These are phyloP conservation scores for Oncorhynchus clarkii DNA, from an alignment of 2,113 vertebrate species.

Conservation along the genomic window DNA sequence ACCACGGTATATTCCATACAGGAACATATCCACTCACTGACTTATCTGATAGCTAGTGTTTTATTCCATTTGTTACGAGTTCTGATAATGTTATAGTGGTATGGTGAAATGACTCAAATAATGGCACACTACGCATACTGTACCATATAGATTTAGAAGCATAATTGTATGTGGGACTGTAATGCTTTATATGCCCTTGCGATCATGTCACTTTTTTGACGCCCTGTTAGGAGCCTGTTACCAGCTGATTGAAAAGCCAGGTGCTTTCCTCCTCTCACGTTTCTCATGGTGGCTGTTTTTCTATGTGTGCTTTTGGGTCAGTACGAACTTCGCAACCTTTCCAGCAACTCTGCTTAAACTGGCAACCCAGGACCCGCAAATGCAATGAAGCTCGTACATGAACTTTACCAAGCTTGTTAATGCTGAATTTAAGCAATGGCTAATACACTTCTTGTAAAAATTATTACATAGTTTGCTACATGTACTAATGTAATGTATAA, in stretches of 20 bases:
- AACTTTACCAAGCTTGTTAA: no score
- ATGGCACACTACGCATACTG: background rate
- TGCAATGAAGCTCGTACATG: no score
- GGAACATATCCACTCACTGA: background rate
- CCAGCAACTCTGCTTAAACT: background rate
- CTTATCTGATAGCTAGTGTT: slow-evolving; percentile 31
- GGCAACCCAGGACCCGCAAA: background rate
- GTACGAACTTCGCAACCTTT: background rate
- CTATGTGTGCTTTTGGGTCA: background rate
- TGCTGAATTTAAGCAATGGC: no score
- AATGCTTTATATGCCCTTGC: slow-evolving; percentile 18
- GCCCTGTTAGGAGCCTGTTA: background rate
- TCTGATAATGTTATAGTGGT: slow-evolving; percentile 14
- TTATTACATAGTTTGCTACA: no score
- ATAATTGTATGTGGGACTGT: background rate
- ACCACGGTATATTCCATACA: slow-evolving; percentile 20
- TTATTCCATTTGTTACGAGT: no score
- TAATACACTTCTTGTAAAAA: no score
- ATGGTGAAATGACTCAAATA: background rate
- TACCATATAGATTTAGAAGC: background rate
- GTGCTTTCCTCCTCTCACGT: slow-evolving; percentile 22
- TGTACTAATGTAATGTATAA: no score
- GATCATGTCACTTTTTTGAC: slow-evolving; percentile 3
- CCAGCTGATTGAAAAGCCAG: slow-evolving; percentile 47
- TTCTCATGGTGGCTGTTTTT: background rate